Base-by-base conservation (phyloP, 2,113 vertebrate species). In the Passer montanus region DNA sequence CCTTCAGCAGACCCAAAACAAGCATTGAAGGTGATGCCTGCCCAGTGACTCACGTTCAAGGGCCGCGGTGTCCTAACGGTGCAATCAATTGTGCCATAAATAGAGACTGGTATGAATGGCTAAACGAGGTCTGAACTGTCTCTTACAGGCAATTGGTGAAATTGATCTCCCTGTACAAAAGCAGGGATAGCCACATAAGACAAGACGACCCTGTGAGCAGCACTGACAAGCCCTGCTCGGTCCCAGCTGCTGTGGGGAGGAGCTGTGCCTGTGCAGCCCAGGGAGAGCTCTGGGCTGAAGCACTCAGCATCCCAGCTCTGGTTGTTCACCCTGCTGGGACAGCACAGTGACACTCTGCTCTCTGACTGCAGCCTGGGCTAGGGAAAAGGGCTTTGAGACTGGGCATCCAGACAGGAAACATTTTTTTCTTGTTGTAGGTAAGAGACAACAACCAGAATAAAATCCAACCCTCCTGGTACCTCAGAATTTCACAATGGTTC, bases 311-410 rank as follows among this genome's bases (percentile, higher is more conserved):
- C 67, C 91, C 26, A 20, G 37, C 11, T 10, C 73, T 22, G 50
- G 4, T 41, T 52, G 26, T 39, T 88, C 31, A 13, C 19, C 20
- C 39, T 82, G 68, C 52, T 39, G 33, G 33, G 30, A 30, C 62
- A 37, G 62, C 49, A 28, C 2, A 0, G 14, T 0, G 15, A 39
- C 13, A 23, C 19, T 27, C 64, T 33, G 52, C 52, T 55, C n/a
- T 62, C 35, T 21, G 47, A 23, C 41, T 3, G 3, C 43, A 69
- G 7, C 6, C 47, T 9, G 44, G 41, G 37, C 81, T 73, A 15
- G 56, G 69, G 6, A 84, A 77, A 85, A 60, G 49, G 39, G n/a
- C 31, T 91, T 68, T 60, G 62, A 13, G 9, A 56, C 1, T 44
- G 49, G n/a, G 21, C 21, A 64, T 44, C 20, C 2, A 2, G 30